Evolutionary conservation across 2,888 invertebrate species (phyloP).

Genomic region (Melieria crassipennis): DNA sequence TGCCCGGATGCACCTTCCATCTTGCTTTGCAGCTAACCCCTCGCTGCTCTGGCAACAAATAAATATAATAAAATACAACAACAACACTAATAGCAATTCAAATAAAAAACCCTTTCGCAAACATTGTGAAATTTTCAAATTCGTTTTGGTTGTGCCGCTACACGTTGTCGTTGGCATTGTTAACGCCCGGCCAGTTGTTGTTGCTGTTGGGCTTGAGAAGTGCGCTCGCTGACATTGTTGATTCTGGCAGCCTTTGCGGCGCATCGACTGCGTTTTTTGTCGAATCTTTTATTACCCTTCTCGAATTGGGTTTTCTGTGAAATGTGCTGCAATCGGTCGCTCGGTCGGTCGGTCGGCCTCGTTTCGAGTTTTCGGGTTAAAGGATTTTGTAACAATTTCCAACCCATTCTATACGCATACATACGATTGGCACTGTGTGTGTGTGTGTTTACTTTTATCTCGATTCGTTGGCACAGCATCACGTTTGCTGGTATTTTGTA

Average conservation of each 20-base stretch:
- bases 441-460: constrained; percentile 13
- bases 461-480: background rate
- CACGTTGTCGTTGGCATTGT: constrained; percentile 45
- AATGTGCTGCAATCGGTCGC: constrained; percentile 47
- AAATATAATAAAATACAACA: background rate
- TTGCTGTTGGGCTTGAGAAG: too few species aligned
- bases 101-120: constrained; percentile 48
- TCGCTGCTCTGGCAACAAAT: background rate
- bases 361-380: constrained; percentile 42
- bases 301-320: constrained; percentile 65
- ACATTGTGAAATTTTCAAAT: constrained; percentile 43
- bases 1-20: background rate
- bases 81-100: constrained; percentile 16
- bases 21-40: constrained; percentile 4
- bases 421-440: background rate
- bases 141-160: constrained; percentile 59
- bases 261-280: constrained; percentile 18
- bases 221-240: background rate
- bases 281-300: constrained; percentile 60
- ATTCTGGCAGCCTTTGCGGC: background rate
- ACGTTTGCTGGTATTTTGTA: constrained; percentile 4
- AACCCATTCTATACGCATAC: constrained; percentile 23
- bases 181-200: background rate
- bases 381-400: constrained; percentile 49
- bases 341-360: constrained; percentile 19